phyloP scores from a whole-genome alignment of 2,113 vertebrate genomes.

The Peromyscus leucopus region DNA sequence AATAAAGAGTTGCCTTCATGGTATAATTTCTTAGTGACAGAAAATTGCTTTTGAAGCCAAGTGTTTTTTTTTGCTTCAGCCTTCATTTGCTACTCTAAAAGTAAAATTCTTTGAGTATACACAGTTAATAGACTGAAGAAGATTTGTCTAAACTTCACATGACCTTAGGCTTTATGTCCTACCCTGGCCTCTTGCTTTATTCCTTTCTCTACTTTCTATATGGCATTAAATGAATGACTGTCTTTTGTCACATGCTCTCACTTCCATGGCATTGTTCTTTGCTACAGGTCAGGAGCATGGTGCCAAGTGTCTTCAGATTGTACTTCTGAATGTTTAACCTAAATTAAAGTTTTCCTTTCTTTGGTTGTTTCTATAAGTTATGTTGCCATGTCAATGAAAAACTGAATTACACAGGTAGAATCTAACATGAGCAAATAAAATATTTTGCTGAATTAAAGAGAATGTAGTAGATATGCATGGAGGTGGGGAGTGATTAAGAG shows the following conservation, averaged over 20 bases:
- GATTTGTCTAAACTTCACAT: background rate
- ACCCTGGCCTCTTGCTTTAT: fast-evolving
- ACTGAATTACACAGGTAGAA: background rate
- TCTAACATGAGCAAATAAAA: background rate
- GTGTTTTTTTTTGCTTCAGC: background rate
- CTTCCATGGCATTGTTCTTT: background rate
- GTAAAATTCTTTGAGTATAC: background rate
- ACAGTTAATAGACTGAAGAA: background rate
- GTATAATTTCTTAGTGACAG: background rate
- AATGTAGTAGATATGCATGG: background rate
- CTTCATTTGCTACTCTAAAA: background rate
- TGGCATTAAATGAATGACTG: background rate
- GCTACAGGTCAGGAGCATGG: background rate
- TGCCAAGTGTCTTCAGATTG: background rate
- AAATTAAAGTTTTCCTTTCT: background rate
- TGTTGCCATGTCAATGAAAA: background rate
- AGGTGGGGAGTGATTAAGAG: background rate
- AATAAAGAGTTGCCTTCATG: slow-evolving; percentile 31
- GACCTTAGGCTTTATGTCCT: background rate
- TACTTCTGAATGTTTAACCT: background rate
- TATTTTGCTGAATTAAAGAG: background rate
- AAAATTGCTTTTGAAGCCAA: background rate
- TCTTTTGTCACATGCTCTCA: background rate
- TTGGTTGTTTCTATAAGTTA: background rate
- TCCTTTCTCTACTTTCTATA: background rate